Conservation (phyloP, 2,888 invertebrate genomes). For the Dioctria rufipes region DNA sequence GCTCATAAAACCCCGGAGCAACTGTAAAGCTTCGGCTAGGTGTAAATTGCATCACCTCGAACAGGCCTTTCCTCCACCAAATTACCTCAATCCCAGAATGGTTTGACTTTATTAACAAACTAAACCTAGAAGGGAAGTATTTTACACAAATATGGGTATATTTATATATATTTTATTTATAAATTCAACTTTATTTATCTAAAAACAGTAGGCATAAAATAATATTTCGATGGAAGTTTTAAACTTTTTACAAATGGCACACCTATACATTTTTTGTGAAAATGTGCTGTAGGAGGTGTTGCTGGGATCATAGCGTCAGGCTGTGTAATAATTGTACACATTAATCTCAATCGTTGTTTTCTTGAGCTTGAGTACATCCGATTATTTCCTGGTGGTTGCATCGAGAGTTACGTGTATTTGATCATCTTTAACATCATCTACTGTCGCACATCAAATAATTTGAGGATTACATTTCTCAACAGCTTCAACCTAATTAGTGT, state of each 20-base stretch:
- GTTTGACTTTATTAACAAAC: too few species aligned
- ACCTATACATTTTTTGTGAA: conserved; percentile 73
- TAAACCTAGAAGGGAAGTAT: too few species aligned
- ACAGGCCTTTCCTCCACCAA: too few species aligned
- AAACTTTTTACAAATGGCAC: conserved; percentile 73
- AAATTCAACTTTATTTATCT: too few species aligned
- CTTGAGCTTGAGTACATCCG: conserved; percentile 74
- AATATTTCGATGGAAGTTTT: conserved; percentile 71
- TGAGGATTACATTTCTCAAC: conserved; percentile 98
- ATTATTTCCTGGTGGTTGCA: conserved; percentile 94
- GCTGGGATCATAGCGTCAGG: conserved; percentile 72
- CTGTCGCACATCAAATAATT: conserved; percentile 96
- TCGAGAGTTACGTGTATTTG: conserved; percentile 96
- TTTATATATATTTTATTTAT: too few species aligned
- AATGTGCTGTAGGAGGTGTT: conserved; percentile 73
- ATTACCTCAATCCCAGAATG: too few species aligned
- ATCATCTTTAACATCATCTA: conserved; percentile 93
- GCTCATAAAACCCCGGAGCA: too few species aligned
- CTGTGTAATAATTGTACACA: conserved; percentile 74
- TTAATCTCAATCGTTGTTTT: conserved; percentile 74
- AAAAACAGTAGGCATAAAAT: too few species aligned
- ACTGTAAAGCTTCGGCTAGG: too few species aligned
- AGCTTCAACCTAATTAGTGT: conserved; percentile 94
- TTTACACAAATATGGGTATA: too few species aligned
- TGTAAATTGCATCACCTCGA: too few species aligned